Percentiles rank a stretch among this genome's conserved stretches.
These are phyloP conservation scores for Apodemia mormo DNA, from an alignment of 2,888 invertebrate species.

Conservation along the genomic window DNA sequence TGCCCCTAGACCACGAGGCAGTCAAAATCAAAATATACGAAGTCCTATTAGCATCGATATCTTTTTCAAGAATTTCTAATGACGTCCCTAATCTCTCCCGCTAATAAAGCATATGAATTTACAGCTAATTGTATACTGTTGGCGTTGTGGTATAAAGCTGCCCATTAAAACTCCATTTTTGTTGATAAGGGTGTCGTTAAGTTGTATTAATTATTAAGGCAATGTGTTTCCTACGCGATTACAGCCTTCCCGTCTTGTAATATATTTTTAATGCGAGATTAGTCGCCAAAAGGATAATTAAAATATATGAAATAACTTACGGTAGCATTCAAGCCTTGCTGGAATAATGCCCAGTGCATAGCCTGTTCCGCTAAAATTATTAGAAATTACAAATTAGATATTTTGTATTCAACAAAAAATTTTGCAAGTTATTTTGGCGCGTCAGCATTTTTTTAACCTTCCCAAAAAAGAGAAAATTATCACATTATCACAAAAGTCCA, in stretches of 20 bases:
- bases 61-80: background rate
- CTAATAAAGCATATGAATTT: background rate
- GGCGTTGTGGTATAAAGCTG: constrained; percentile 13
- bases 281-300: constrained; percentile 3
- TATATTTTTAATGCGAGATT: constrained; percentile 15
- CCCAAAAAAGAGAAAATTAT: too few relatives aligned
- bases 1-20: too few relatives aligned
- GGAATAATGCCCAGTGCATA: too few relatives aligned
- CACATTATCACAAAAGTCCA: too few relatives aligned
- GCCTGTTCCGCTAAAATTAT: too few relatives aligned
- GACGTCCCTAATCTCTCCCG: background rate
- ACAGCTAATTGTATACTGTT: constrained; percentile 1
- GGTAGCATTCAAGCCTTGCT: too few relatives aligned
- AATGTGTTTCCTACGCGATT: constrained; percentile 10
- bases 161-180: constrained; percentile 24
- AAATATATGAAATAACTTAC: background rate
- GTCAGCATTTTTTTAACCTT: too few relatives aligned
- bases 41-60: too few relatives aligned
- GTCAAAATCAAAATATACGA: too few relatives aligned
- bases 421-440: too few relatives aligned
- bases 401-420: too few relatives aligned
- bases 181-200: constrained; percentile 20
- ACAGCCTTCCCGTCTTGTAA: constrained; percentile 4
- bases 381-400: too few relatives aligned
- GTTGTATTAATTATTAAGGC: constrained; percentile 10